Evolutionary conservation across 2,888 invertebrate species (phyloP), one percentile per base, ranked within the genome.

Genomic region (Melangyna quadrimaculata): DNA sequence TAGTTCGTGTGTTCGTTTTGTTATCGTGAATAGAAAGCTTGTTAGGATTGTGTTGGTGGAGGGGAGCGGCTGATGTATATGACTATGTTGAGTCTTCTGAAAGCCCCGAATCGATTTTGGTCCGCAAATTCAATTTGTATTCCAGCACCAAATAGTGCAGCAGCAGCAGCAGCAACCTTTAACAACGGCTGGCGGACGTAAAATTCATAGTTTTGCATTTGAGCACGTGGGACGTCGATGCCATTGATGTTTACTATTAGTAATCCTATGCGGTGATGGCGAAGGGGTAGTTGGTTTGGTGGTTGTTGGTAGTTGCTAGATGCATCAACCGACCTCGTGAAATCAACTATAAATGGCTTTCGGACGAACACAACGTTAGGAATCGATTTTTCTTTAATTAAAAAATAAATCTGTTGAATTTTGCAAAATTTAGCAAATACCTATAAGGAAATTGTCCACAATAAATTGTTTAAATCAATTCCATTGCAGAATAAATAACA

Each of bases 121-220:
- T 32, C 43, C 32, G 74, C 32, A 75, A 75, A 80, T 75, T 67
- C 53, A 74, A 74, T 74, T 74, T 74, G 61, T 45, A 67, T n/a
- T 22, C 19, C 29, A 51, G 35, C 45, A 10, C 35, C 37, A 17
- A 22, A 63, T 27, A 37, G 40, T 63, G 43, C 12, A 14, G 51
- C 14, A 37, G 37, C n/a, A 27, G 10, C 37, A 22, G 59, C 35
- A 51, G 19, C 29, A 14, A 40, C 1, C 19, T 7, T 2, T 4
- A 24, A 6, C 48, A 48, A 35, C 22, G 3, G 57, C 10, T 43
- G 40, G 17, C 48, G 14, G 48, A 32, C 24, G 55, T 53, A 10
- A 53, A 19, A 61, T 61, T 53, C 55, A 48, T 35, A 48, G 55
- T 55, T 71, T 65, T 71, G 24, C n/a, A 63, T 55, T 43, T 29